These are phyloP conservation scores for Ctena decussata DNA, from an alignment of 2,888 invertebrate genomes.

Conservation along the genomic window DNA sequence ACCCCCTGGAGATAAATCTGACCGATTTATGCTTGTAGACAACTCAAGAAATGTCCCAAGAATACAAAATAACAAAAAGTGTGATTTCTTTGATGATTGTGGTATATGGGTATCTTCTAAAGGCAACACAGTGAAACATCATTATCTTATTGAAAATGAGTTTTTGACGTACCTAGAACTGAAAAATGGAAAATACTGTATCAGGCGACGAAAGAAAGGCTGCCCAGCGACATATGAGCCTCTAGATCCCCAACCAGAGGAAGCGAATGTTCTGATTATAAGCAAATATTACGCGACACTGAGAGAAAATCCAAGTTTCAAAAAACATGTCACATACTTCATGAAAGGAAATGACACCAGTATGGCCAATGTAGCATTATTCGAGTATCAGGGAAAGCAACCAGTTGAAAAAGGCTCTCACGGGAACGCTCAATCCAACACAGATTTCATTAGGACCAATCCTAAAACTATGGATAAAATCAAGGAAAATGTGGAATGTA, in stretches of 20 bases:
- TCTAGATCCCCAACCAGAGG: conserved; percentile 3
- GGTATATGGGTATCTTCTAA: conserved; percentile 29
- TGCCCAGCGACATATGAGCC: not conserved
- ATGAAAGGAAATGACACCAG: not conserved
- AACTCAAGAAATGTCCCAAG: conserved; percentile 11
- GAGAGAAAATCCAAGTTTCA: conserved; percentile 3
- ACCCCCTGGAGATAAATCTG: conserved; percentile 27
- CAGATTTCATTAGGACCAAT: not conserved
- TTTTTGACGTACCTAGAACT: not conserved
- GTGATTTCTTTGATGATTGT: conserved; percentile 34
- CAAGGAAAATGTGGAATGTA: not conserved
- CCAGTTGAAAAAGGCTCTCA: not conserved
- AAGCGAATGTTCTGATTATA: not conserved
- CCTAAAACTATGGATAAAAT: conserved; percentile 14
- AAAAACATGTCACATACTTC: conserved; percentile 19
- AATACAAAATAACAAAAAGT: conserved; percentile 17
- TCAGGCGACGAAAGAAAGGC: not conserved
- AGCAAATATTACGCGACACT: not conserved
- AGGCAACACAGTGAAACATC: conserved; percentile 1
- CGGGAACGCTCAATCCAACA: not conserved
- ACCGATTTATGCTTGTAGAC: conserved; percentile 27
- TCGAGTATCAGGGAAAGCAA: conserved; percentile 19
- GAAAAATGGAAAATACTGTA: conserved; percentile 7
- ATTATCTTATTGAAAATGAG: not conserved
- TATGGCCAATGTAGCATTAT: not conserved